These are phyloP conservation scores for Timandra comae DNA, from an alignment of 2,888 invertebrate species.

Conservation along the genomic window DNA sequence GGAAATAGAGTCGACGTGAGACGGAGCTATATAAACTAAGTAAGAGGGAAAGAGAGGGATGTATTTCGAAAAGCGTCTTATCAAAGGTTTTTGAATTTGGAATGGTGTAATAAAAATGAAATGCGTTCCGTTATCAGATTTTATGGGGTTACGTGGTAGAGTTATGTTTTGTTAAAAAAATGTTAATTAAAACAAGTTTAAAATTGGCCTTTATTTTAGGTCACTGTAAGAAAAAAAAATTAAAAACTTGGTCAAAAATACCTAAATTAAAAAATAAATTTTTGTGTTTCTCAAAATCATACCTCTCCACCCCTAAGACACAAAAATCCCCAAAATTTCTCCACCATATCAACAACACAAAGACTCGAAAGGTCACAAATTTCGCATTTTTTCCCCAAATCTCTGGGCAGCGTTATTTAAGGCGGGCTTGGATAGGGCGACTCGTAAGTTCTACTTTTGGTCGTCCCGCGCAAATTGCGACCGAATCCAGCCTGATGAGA, in stretches of 20 bases:
- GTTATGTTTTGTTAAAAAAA: constrained; percentile 5
- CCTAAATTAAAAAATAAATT: too few relatives aligned
- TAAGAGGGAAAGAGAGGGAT: constrained; percentile 8
- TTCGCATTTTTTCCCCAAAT: constrained; percentile 7
- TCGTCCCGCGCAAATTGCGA: constrained; percentile 65
- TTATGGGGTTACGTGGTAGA: neutral
- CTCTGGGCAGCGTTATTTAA: constrained; percentile 45
- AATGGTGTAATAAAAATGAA: constrained; percentile 16
- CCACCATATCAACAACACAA: too few relatives aligned
- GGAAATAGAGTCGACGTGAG: constrained; percentile 70
- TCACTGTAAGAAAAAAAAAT: too few relatives aligned
- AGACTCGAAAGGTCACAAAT: too few relatives aligned
- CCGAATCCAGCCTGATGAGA: constrained; percentile 68
- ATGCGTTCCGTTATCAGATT: constrained; percentile 10
- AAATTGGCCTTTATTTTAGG: too few relatives aligned
- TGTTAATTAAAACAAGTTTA: neutral
- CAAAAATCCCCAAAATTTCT: too few relatives aligned
- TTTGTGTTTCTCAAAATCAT: too few relatives aligned
- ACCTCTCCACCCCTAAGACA: too few relatives aligned
- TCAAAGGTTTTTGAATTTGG: constrained; percentile 12
- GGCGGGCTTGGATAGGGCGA: constrained; percentile 39
- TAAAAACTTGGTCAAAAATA: too few relatives aligned
- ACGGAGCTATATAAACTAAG: constrained; percentile 23
- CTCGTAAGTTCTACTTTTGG: constrained; percentile 65
- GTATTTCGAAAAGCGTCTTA: constrained; percentile 9